Evolutionary conservation across 2,113 vertebrate species (phyloP), one percentile per base, ranked within the genome.

Genomic region (Chelonoidis abingdonii): DNA sequence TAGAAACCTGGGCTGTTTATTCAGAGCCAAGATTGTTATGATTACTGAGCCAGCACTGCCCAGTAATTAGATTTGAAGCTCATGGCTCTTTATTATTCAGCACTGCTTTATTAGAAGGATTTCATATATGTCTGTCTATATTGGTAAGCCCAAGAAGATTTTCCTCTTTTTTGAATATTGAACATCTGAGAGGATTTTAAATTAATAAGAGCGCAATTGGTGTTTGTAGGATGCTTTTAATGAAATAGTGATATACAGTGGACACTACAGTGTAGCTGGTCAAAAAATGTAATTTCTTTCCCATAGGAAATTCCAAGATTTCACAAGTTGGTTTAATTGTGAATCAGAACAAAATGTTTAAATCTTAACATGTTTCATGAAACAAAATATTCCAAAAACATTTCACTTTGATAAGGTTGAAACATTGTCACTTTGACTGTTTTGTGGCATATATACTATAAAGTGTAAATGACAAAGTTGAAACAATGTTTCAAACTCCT

Each of bases 101-200:
- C 54, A 50, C 72, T 87, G 62, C 75, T 2, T 47, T 87, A 91
- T 94, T 78, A 95, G 76, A 84, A 89, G 87, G 81, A 95, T 95
- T 95, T 95, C 94, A 97, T 96, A 96, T 83, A 50, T 11, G 5
- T n/a, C 82, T 80, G 11, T 95, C 89, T 69, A 87, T 75, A 82
- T 88, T 65, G 92, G 79, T 82, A 84, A 95, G 89, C 35, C 87
- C 93, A 97, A 92, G 93, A 95, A 97, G 94, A 93, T 93, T 95
- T 95, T 94, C 79, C 89, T 95, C 97, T 97, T 93, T 97, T 93
- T 96, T 87, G 97, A 98, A 96, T 84, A 87, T 22, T 83, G 78
- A 98, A 94, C 25, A 82, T 84, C 91, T 94, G 75, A 85, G 59
- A 93, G 44, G 75, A 85, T 95, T 96, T 94, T 93, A 86, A 95